Evolutionary conservation across 1,140 invertebrate genomes (phyloP).

Genomic region (Ceratina japonica): DNA sequence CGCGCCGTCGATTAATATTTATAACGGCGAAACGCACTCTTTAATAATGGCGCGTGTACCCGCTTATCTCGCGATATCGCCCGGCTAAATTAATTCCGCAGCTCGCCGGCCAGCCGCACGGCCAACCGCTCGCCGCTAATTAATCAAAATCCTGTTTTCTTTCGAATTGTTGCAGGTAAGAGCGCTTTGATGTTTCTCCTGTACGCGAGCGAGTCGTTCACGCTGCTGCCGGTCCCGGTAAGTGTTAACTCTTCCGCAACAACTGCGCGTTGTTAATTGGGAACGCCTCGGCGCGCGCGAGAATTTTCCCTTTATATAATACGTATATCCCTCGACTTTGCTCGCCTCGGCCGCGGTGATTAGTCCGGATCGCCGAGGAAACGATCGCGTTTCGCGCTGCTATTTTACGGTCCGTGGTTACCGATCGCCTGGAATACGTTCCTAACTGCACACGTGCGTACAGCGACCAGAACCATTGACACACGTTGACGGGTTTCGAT

Average conservation of each 20-base stretch:
- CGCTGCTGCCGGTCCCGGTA: conserved; percentile 32
- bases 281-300: conserved; percentile 4
- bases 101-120: neutral
- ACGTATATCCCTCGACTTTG: neutral
- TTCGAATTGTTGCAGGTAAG: conserved; percentile 70
- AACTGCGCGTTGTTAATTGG: conserved; percentile 17
- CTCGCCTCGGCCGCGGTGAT: neutral
- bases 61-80: conserved; percentile 27
- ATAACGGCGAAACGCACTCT: conserved; percentile 64
- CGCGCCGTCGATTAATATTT: conserved; percentile 70
- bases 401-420: neutral
- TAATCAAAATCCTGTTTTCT: conserved; percentile 40
- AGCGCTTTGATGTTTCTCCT: conserved; percentile 57
- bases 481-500: neutral
- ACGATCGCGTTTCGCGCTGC: conserved; percentile 7
- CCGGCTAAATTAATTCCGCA: conserved; percentile 37
- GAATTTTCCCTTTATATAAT: too few species aligned
- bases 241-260: conserved; percentile 39
- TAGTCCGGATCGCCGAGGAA: neutral
- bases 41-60: conserved; percentile 54
- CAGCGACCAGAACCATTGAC: neutral
- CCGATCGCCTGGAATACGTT: neutral
- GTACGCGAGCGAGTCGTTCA: conserved; percentile 9
- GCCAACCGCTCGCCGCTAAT: conserved; percentile 40
- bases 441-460: neutral